phyloP scores from a whole-genome alignment of 2,113 vertebrate species.

The Bujurquina vittata region DNA sequence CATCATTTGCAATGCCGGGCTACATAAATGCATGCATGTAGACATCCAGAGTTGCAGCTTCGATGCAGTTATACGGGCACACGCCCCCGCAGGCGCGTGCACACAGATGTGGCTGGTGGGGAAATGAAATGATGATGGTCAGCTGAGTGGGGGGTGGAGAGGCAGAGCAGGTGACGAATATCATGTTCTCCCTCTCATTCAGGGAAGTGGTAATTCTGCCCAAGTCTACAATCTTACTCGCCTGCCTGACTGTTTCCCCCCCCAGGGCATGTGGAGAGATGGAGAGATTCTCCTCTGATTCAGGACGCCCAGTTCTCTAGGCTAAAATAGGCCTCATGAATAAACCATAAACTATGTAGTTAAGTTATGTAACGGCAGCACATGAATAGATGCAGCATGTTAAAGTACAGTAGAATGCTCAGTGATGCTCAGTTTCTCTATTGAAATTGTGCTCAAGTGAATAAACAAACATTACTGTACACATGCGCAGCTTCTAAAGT shows the following conservation, averaged over 20 bases:
- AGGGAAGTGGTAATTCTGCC: slow-evolving; percentile 59
- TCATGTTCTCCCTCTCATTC: slow-evolving; percentile 38
- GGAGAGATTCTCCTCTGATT: slow-evolving; percentile 68
- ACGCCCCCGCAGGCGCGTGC: slow-evolving; percentile 1
- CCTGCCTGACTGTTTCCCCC: slow-evolving; percentile 44
- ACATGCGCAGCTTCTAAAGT: background rate
- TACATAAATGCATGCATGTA: slow-evolving; percentile 45
- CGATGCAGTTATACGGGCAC: background rate
- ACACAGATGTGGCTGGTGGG: slow-evolving; percentile 10
- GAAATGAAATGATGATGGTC: slow-evolving; percentile 44
- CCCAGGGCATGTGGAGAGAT: slow-evolving; percentile 38
- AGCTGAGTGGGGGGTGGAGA: slow-evolving; percentile 19
- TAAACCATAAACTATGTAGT: slow-evolving; percentile 68
- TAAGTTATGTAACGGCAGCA: slow-evolving; percentile 68
- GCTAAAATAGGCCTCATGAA: slow-evolving; percentile 73
- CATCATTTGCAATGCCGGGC: slow-evolving; percentile 40
- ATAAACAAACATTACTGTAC: slow-evolving; percentile 45
- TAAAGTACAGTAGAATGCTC: slow-evolving; percentile 49
- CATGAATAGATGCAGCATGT: slow-evolving; percentile 53
- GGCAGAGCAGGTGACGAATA: slow-evolving; percentile 50
- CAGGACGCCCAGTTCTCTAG: slow-evolving; percentile 66
- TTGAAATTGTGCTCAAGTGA: slow-evolving; percentile 17
- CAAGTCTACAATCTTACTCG: slow-evolving; percentile 45
- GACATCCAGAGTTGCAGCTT: slow-evolving; percentile 31
- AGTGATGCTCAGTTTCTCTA: slow-evolving; percentile 21